Conservation (phyloP, 2,797 vertebrate species). For the Buphagus erythrorhynchus region DNA sequence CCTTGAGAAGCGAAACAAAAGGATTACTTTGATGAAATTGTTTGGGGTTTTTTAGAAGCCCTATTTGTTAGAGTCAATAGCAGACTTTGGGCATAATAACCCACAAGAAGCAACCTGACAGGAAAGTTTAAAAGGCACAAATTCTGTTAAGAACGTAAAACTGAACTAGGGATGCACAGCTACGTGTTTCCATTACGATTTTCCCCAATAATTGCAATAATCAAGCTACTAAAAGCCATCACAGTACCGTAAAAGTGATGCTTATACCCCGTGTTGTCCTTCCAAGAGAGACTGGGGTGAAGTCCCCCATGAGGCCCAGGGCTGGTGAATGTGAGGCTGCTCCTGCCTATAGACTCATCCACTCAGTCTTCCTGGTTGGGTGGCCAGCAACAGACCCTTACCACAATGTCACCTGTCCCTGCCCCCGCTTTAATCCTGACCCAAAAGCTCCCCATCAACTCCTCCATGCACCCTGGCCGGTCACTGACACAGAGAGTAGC, state of each 20-base stretch:
- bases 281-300: neutral
- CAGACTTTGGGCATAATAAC: neutral
- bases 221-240: neutral
- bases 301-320: neutral
- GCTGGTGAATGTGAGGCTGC: too few relatives aligned
- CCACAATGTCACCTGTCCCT: neutral
- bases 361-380: neutral
- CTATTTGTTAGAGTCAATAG: neutral
- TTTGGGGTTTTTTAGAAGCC: neutral
- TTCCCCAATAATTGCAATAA: neutral
- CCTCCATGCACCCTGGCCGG: neutral
- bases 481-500: neutral
- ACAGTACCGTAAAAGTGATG: neutral
- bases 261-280: neutral
- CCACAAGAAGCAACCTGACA: neutral
- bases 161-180: neutral
- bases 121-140: neutral
- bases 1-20: conserved; percentile 8
- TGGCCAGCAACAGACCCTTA: neutral
- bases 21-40: neutral
- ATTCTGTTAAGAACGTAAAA: neutral
- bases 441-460: neutral
- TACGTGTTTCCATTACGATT: neutral
- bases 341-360: neutral
- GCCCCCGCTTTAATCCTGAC: neutral